Base-by-base conservation (phyloP, 2,888 invertebrate species). In the Stegana nigrithorax region DNA sequence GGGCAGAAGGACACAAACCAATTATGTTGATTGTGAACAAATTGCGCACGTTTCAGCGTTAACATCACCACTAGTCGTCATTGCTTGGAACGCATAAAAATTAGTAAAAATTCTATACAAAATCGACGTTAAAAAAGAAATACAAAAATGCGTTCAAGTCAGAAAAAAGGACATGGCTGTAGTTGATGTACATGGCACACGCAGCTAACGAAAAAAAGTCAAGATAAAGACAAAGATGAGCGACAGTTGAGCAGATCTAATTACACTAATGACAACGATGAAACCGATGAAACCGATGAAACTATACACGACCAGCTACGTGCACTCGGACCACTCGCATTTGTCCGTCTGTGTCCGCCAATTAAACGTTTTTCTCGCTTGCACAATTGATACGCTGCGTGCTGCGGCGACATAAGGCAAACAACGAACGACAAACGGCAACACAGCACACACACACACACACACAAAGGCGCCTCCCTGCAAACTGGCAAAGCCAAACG, bases 21-120 rank as follows among this genome's bases (percentile, higher is more conserved):
- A 84, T 83, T 83, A 84, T 78, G 80, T 72, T 82, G 84, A 82
- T 83, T 79, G 82, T 81, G 81, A 82, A 83, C 82, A 83, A 82
- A 83, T 82, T 83, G 84, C 84, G 73, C 78, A 81, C 78, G 81
- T 83, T 75, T 62, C 73, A 25, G 23, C 10, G 32, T 53, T 47
- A n/a, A n/a, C n/a, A n/a, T n/a, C n/a, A 19, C 23, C 47, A n/a
- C 23, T 23, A 8, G 21, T 21, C 19, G 2, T 47, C n/a, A 6
- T 21, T 47, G 23, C 25, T 47, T 47, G n/a, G 25, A 66, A 66
- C 64, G 32, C 53, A 55, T 55, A 55, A 32, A 55, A 55, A 55
- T 55, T 55, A 55, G 53, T 55, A 23, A 55, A 55, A 55, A 50
- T 26, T n/a, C 6, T 42, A n/a, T 14, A n/a, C 55, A 64, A 62